phyloP scores from a whole-genome alignment of 2,888 invertebrate genomes.

The Chymomyza caudatula region DNA sequence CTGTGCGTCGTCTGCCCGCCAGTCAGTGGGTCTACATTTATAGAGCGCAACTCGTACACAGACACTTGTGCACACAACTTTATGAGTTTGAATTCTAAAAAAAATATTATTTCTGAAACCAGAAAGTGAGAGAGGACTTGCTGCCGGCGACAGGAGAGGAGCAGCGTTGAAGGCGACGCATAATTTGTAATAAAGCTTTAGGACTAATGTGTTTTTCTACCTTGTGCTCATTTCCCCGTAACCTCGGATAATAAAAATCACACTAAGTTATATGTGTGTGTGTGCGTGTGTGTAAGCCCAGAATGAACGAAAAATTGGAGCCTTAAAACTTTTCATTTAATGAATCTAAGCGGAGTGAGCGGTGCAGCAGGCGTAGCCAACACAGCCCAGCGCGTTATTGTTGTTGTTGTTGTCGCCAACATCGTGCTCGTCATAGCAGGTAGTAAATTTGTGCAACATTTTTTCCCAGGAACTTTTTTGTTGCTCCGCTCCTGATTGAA shows the following conservation, averaged over 20 bases:
- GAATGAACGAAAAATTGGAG: slow-evolving; percentile 68
- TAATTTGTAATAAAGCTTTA: slow-evolving; percentile 70
- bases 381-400: slow-evolving; percentile 36
- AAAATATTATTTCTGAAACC: slow-evolving; percentile 12
- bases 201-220: slow-evolving; percentile 58
- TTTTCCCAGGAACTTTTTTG: slow-evolving; percentile 65
- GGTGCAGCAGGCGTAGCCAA: slow-evolving; percentile 6
- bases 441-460: slow-evolving; percentile 69
- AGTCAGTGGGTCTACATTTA: slow-evolving; percentile 52
- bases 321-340: slow-evolving; percentile 67
- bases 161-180: slow-evolving; percentile 52
- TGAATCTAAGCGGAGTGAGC: slow-evolving; percentile 60
- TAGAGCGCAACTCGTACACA: slow-evolving; percentile 31
- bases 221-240: slow-evolving; percentile 13
- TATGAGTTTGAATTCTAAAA: slow-evolving; percentile 49
- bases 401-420: slow-evolving; percentile 28
- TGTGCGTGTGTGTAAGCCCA: neutral
- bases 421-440: slow-evolving; percentile 46
- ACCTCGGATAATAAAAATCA: slow-evolving; percentile 53
- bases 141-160: slow-evolving; percentile 11
- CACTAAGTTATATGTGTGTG: slow-evolving; percentile 13
- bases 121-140: slow-evolving; percentile 20
- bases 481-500: slow-evolving; percentile 52
- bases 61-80: slow-evolving; percentile 53
- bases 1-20: slow-evolving; percentile 36